Evolutionary conservation across 2,888 invertebrate species (phyloP), one percentile per base, ranked within the genome.

Genomic region (Andrena camellia): DNA sequence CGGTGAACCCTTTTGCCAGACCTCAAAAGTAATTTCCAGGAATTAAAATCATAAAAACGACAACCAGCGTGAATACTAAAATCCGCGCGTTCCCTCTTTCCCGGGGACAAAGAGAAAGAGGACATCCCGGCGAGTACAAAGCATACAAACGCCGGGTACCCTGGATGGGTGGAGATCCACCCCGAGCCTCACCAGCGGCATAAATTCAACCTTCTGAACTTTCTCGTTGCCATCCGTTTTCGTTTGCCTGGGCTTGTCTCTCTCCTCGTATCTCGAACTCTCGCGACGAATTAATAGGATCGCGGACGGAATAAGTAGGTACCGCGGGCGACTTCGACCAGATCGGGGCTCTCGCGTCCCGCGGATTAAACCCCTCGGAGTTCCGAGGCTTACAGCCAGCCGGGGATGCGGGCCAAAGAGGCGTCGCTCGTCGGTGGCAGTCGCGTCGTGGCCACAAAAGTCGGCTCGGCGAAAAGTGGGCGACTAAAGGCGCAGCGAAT

Each of bases 31-130:
- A 80, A 81, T 67, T 89, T 90, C 88, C 83, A 88, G 80, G 88
- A 91, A 90, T 91, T 90, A 88, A 90, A 91, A 91, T 90, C 87
- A 84, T 91, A 90, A 91, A 90, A 87, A 84, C 83, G 81, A 72
- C 78, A 78, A 69, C 78, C 74, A 71, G 33, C 62, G 78, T 77
- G 89, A 89, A 89, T 90, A 90, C 89, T 74, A 85, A 86, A 89
- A 84, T 80, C 83, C 66, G 57, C 73, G 68, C 73, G 63, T 72
- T 80, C 74, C 35, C 74, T 70, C 64, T 75, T 69, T 67, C 74
- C 69, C 50, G 29, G 13, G 54, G 20, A 75, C 72, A 81, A 72
- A 77, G 83, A 52, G 72, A 81, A 76, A 64, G 67, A 81, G 82
- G 68, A 48, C 62, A 54, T 29, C 64, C 48, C 59, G 71, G 52